These are phyloP conservation scores for Philereme vetulata DNA, from an alignment of 2,888 invertebrate genomes.

Conservation along the genomic window DNA sequence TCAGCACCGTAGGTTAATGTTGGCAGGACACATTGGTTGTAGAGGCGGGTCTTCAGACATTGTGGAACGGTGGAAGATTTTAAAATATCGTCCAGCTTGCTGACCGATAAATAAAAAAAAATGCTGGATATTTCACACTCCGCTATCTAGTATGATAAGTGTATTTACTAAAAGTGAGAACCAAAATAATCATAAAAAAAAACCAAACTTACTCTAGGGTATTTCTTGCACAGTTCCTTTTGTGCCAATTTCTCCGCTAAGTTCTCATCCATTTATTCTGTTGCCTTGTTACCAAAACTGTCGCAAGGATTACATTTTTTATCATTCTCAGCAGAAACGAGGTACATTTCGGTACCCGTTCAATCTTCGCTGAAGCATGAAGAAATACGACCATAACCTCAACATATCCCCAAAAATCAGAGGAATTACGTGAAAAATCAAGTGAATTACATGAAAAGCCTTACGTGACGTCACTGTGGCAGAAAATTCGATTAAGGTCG, in stretches of 20 bases:
- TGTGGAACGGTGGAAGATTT: too few species aligned
- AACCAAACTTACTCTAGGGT: too few species aligned
- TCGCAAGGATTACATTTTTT: constrained; percentile 32
- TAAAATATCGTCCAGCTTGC: too few species aligned
- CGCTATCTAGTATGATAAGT: too few species aligned
- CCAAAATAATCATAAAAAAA: too few species aligned
- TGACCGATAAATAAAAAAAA: too few species aligned
- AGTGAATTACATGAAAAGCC: constrained; percentile 62
- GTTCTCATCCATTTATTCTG: constrained; percentile 20
- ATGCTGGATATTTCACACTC: too few species aligned
- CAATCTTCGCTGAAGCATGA: constrained; percentile 65
- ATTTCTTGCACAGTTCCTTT: too few species aligned
- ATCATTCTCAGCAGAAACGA: constrained; percentile 38
- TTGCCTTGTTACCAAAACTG: constrained; percentile 32
- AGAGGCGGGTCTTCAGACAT: too few species aligned
- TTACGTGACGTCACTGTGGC: constrained; percentile 68
- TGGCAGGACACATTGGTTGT: too few species aligned
- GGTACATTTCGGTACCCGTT: constrained; percentile 60
- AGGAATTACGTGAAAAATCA: constrained; percentile 61
- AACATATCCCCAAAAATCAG: constrained; percentile 59
- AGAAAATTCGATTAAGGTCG: constrained; percentile 74
- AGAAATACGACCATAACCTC: constrained; percentile 69
- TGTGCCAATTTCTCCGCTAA: background rate
- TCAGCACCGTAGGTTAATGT: too few species aligned
- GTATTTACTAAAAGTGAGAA: too few species aligned